These are phyloP conservation scores for Catharus bicknelli DNA, from an alignment of 2,113 vertebrate species.

Conservation along the genomic window DNA sequence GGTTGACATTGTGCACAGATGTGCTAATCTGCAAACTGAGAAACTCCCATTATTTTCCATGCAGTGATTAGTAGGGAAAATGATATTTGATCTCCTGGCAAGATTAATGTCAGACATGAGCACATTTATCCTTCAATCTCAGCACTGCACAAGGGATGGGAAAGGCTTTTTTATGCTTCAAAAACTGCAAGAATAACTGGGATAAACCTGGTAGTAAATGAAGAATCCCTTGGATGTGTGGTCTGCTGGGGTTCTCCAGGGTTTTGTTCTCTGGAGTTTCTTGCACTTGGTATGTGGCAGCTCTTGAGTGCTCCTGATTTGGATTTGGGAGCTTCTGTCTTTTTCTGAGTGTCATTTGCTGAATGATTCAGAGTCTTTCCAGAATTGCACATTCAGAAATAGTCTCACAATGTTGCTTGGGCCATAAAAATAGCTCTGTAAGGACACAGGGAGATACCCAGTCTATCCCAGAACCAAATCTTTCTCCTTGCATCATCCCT, in stretches of 20 bases:
- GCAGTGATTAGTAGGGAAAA: constrained; percentile 28
- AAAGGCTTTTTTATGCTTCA: neutral
- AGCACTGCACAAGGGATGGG: neutral
- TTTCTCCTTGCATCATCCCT: neutral
- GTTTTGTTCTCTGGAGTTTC: neutral
- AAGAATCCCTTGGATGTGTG: neutral
- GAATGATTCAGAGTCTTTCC: neutral
- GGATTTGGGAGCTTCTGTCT: neutral
- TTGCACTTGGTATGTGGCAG: neutral
- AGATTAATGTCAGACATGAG: neutral
- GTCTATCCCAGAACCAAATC: neutral
- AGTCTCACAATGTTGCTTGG: neutral
- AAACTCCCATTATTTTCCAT: neutral
- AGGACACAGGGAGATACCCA: neutral
- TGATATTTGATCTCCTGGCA: neutral
- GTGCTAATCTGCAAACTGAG: constrained; percentile 42
- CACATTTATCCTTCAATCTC: neutral
- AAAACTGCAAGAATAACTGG: neutral
- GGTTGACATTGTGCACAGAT: constrained; percentile 19
- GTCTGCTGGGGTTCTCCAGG: neutral
- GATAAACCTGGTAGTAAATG: neutral
- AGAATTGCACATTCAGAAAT: neutral
- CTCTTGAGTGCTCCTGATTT: neutral
- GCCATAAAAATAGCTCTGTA: neutral
- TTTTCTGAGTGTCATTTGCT: neutral